These are phyloP conservation scores for Frankliniella intonsa DNA, from an alignment of 2,888 invertebrate species.

Conservation along the genomic window DNA sequence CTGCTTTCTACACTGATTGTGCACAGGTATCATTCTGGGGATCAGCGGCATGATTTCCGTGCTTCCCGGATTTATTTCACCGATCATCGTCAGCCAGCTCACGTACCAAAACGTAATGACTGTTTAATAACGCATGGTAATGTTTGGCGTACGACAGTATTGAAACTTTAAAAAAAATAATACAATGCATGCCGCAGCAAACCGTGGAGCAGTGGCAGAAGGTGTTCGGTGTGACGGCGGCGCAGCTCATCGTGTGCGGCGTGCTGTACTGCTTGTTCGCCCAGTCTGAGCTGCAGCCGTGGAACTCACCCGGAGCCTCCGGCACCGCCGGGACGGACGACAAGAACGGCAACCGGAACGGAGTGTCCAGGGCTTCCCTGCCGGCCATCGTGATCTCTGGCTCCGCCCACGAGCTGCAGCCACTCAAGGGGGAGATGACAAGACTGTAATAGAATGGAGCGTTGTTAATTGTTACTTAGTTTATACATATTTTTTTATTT, in stretches of 20 bases:
- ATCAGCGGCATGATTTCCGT: constrained; percentile 56
- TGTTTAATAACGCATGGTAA: neutral
- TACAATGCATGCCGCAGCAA: constrained; percentile 49
- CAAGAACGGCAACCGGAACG: neutral
- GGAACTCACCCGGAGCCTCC: constrained; percentile 51
- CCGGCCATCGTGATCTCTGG: neutral
- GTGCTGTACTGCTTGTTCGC: constrained; percentile 53
- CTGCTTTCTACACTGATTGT: neutral
- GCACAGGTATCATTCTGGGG: constrained; percentile 51
- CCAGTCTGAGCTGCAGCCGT: constrained; percentile 55
- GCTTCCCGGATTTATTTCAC: constrained; percentile 58
- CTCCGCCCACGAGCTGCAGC: neutral
- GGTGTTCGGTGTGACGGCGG: constrained; percentile 55
- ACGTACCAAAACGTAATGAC: constrained; percentile 59
- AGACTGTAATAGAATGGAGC: neutral
- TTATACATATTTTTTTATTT: no score
- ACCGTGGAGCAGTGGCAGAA: constrained; percentile 57
- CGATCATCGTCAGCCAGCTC: constrained; percentile 57
- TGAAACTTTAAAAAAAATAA: neutral
- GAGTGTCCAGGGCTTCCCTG: neutral
- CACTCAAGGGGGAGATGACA: neutral
- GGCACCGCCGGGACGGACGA: neutral
- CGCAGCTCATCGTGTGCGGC: constrained; percentile 52
- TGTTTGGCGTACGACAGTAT: neutral
- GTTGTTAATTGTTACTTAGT: no score